Conservation (phyloP, 2,113 vertebrate species). For the Kryptolebias marmoratus region DNA sequence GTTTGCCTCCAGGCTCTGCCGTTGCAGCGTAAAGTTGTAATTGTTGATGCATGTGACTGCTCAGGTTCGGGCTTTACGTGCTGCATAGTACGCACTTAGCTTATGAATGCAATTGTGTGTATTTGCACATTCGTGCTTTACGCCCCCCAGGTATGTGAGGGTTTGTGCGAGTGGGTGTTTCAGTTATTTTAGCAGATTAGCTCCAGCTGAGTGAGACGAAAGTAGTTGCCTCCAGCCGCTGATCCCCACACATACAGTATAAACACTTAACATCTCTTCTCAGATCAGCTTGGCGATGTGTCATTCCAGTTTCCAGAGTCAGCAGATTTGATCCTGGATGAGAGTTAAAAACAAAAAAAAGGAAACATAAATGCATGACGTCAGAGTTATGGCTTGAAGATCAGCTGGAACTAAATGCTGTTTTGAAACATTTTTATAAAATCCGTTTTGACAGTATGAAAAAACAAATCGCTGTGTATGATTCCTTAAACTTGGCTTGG, state of each 20-base stretch:
- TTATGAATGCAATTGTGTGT: conserved; percentile 13
- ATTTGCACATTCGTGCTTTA: background rate
- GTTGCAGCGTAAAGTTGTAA: background rate
- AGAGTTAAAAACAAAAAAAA: conserved; percentile 13
- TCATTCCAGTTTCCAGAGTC: conserved; percentile 4
- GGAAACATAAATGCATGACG: background rate
- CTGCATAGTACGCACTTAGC: background rate
- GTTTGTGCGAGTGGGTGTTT: conserved; percentile 4
- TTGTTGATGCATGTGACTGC: background rate
- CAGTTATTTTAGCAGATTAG: conserved; percentile 16
- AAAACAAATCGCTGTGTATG: background rate
- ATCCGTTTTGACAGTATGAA: background rate
- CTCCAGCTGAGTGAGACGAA: conserved; percentile 22
- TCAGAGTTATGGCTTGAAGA: background rate
- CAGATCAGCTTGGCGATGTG: background rate
- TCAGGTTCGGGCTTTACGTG: background rate
- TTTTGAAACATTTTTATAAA: too few species aligned
- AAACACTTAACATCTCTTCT: background rate
- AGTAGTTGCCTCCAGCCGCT: conserved; percentile 12
- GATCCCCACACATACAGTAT: background rate
- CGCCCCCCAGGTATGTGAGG: conserved; percentile 7
- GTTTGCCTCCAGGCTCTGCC: conserved; percentile 9
- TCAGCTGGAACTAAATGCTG: background rate
- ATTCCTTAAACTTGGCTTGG: background rate
- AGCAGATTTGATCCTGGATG: conserved; percentile 33